Evolutionary conservation across 2,888 invertebrate species (phyloP), one percentile per base, ranked within the genome.

Genomic region (Volucella inflata): DNA sequence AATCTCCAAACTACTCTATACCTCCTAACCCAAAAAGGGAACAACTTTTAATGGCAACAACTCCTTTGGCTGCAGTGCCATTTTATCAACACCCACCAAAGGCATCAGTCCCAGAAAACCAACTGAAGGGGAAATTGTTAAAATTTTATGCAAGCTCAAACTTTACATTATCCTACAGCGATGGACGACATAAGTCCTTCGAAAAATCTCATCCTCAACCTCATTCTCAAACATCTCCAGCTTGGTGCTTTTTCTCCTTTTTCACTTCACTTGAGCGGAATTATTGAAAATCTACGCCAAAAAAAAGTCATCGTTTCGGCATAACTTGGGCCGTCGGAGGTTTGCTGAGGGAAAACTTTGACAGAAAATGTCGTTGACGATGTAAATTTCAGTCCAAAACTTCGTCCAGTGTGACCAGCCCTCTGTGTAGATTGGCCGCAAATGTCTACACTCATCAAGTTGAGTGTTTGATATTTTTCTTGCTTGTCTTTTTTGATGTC

Each of bases 81-180:
- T 70, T 70, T 70, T 38, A 11, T 46, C 57, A 48, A 57, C 44
- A 70, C 55, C 48, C 17, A 40, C 53, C 67, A 67, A 67, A 44
- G 44, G 3, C 64, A 16, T 14, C 11, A 44, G 44, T 51, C 17
- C 44, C 40, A 46, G 21, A 51, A 67, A 72, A 83, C 62, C 62
- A 83, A 72, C 77, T 77, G 68, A 75, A 81, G 80, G 70, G 75
- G 60, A 79, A 84, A 65, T 84, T 78, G 74, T 84, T 78, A 70
- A 83, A 70, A 84, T 78, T 83, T 74, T 78, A 83, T 84, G 78
- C 74, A 84, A 84, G 68, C 72, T 79, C 70, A 65, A 79, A 79
- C 74, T 75, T 78, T 72, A 44, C 55, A 77, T 44, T 55, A 62
- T 62, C 38, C 55, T 21, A 16, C 48, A 30, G 12, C 30, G 21